phyloP scores from a whole-genome alignment of 2,888 invertebrate genomes.

The Ophioninae sp. region DNA sequence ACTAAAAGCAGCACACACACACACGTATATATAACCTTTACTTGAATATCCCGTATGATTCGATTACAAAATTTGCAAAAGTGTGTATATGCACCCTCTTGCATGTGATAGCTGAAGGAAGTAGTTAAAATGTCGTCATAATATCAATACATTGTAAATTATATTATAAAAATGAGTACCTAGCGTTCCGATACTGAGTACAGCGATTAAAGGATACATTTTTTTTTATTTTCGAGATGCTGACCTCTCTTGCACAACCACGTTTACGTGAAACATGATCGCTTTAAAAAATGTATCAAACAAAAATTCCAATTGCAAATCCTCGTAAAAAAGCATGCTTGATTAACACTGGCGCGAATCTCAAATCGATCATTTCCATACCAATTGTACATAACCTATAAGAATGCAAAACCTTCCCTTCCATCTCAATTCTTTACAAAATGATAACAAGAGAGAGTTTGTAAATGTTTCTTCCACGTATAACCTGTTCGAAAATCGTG shows the following conservation, averaged over 20 bases:
- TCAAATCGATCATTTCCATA: conserved; percentile 54
- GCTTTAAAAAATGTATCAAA: no score
- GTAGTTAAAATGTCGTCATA: conserved; percentile 7
- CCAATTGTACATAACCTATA: conserved; percentile 55
- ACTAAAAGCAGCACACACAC: not conserved
- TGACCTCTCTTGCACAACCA: not conserved
- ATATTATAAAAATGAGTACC: conserved; percentile 33
- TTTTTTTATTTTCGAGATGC: conserved; percentile 6
- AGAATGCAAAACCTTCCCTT: conserved; percentile 19
- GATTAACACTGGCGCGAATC: conserved; percentile 21
- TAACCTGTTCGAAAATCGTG: conserved; percentile 51
- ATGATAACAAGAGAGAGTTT: conserved; percentile 34
- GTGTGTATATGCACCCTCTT: not conserved
- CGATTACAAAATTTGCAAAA: conserved; percentile 10
- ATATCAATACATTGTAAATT: conserved; percentile 43
- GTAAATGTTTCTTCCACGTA: conserved; percentile 56
- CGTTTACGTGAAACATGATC: no score
- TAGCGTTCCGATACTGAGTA: conserved; percentile 9
- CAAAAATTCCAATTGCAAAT: no score
- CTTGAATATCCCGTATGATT: conserved; percentile 5
- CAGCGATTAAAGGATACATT: conserved; percentile 24
- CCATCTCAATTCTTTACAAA: conserved; percentile 18
- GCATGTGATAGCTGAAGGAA: not conserved
- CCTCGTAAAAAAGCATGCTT: conserved; percentile 6
- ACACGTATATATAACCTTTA: not conserved